Conservation (phyloP, 2,113 vertebrate genomes). For the Turdus rufiventris region DNA sequence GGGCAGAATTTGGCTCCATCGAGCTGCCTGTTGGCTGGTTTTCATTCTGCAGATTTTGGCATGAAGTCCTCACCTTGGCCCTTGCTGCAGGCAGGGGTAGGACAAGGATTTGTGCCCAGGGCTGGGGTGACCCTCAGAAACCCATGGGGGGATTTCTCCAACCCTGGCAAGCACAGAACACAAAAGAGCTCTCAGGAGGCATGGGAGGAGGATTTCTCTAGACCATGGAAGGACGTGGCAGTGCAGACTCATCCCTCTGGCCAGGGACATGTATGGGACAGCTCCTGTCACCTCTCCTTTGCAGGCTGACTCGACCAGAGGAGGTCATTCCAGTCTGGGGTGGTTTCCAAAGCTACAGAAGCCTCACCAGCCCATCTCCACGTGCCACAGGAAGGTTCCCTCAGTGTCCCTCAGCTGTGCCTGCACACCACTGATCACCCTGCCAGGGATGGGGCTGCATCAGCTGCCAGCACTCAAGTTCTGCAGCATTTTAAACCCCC, state of each 20-base stretch:
- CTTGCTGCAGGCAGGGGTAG: neutral
- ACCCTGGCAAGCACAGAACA: neutral
- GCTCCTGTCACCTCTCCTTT: neutral
- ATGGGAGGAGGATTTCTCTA: neutral
- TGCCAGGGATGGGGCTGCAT: neutral
- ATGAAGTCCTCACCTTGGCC: neutral
- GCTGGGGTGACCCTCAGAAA: neutral
- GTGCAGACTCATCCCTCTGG: fast-evolving
- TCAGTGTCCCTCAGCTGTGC: neutral
- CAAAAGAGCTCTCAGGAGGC: neutral
- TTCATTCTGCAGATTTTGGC: neutral
- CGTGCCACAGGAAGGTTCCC: neutral
- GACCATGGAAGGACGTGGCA: fast-evolving
- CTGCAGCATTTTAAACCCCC: neutral
- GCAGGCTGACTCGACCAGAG: neutral
- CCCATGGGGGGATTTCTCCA: neutral
- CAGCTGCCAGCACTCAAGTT: neutral
- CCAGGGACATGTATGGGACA: neutral
- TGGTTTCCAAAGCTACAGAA: neutral
- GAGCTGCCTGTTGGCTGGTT: neutral
- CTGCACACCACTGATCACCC: neutral
- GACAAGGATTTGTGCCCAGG: neutral
- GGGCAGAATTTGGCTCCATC: neutral
- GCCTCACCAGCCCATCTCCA: neutral
- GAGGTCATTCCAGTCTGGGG: neutral